These are phyloP conservation scores for Blastobasis lacticolella DNA, from an alignment of 2,888 invertebrate genomes.

Conservation along the genomic window DNA sequence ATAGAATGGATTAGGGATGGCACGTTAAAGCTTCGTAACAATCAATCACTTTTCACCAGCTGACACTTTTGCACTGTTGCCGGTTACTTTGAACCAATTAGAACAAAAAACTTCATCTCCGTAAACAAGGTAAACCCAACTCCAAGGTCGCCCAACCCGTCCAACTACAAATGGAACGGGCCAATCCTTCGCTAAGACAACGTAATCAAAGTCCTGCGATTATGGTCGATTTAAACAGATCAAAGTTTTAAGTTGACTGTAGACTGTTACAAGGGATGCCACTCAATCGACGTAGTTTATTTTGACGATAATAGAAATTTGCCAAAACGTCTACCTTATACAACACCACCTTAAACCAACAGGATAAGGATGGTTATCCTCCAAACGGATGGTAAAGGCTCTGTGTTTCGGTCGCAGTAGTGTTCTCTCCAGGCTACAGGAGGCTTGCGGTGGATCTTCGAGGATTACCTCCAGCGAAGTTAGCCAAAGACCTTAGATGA, in stretches of 20 bases:
- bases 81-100: too few species aligned
- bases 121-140: too few species aligned
- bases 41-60: too few species aligned
- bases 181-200: slow-evolving; percentile 1
- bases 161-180: background rate
- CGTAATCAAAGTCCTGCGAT: slow-evolving; percentile 24
- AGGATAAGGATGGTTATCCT: slow-evolving; percentile 8
- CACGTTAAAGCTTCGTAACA: too few species aligned
- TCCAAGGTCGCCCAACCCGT: too few species aligned
- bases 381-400: background rate
- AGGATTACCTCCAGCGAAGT: slow-evolving; percentile 32
- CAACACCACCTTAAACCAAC: slow-evolving; percentile 2
- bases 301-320: slow-evolving; percentile 18
- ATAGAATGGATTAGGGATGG: too few species aligned
- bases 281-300: slow-evolving; percentile 18
- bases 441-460: slow-evolving; percentile 31
- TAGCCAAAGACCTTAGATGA: slow-evolving; percentile 19
- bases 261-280: slow-evolving; percentile 13
- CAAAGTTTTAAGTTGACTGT: slow-evolving; percentile 30
- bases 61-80: too few species aligned
- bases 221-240: slow-evolving; percentile 22
- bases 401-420: slow-evolving; percentile 14
- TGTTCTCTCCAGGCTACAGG: slow-evolving; percentile 24
- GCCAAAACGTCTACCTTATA: background rate
- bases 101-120: too few species aligned